These are phyloP conservation scores for Drosophila nigromelanica DNA, from an alignment of 1,140 invertebrate species.

Conservation along the genomic window DNA sequence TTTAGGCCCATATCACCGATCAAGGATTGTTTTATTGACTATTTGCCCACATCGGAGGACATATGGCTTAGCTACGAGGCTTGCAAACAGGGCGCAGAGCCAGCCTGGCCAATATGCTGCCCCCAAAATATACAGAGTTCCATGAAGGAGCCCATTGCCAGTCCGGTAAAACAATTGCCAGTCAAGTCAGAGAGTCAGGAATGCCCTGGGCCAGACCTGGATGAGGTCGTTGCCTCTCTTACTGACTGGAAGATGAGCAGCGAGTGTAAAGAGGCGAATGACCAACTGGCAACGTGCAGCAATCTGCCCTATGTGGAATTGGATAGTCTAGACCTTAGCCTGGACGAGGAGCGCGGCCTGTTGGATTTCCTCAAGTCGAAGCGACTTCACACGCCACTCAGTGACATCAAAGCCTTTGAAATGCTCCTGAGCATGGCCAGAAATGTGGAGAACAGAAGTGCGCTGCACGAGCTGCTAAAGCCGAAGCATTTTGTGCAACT, in stretches of 20 bases:
- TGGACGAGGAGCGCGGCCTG: slow-evolving; percentile 26
- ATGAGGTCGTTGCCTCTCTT: neutral
- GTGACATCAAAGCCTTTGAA: slow-evolving; percentile 41
- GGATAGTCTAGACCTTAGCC: neutral
- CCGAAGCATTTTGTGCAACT: neutral
- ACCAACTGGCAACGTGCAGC: neutral
- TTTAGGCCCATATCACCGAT: neutral
- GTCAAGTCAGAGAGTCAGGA: neutral
- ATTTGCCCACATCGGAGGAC: slow-evolving; percentile 29
- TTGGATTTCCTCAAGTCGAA: slow-evolving; percentile 32
- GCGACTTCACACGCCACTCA: slow-evolving; percentile 4
- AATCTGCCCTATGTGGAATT: neutral
- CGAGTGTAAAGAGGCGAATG: neutral
- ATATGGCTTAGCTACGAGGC: slow-evolving; percentile 18
- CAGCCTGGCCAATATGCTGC: slow-evolving; percentile 30
- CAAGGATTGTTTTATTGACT: neutral
- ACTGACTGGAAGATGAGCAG: neutral
- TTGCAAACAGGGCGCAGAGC: neutral
- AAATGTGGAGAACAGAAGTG: neutral
- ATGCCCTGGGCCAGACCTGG: neutral
- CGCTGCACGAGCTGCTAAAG: slow-evolving; percentile 15
- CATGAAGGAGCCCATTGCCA: neutral
- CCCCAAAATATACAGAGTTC: neutral
- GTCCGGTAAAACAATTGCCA: no score
- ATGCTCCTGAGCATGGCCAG: slow-evolving; percentile 22